Evolutionary conservation across 2,797 vertebrate species (phyloP), one percentile per base, ranked within the genome.

Genomic region (Enteromius paludinosus): DNA sequence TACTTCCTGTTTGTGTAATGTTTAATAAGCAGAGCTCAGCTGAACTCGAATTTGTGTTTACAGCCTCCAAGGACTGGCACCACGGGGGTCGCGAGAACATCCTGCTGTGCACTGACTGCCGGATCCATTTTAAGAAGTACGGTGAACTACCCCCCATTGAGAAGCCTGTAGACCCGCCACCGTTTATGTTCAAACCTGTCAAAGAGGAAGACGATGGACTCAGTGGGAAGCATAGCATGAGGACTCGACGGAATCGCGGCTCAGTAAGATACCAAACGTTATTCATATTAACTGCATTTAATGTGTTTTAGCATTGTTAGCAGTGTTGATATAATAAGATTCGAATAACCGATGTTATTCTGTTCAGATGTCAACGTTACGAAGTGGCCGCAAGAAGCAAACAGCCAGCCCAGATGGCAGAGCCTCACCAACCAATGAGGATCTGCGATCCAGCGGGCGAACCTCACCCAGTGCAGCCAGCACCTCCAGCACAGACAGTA

Each of bases 181-280:
- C 98, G 88, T 99, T 99, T 94, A 99, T 99, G 98, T 99, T 99
- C 93, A 99, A 99, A 93, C 98, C 98, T 33, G 98, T 99, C 95
- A 99, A 98, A 94, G 98, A 99, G 95, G 98, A 99, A 92, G 98
- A 99, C 15, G 98, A 99, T 96, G 97, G 97, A 89, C 96, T 98
- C 90, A 96, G 97, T 52, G 98, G 98, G 91, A 99, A 99, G 92
- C 98, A 99, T 97, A 99, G 98, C 96, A 99, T 99, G 98, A 99
- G 98, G 97, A 99, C 98, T 71, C 92, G 98, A 94, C 94, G 98
- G 91, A 99, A 96, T 95, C 95, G 98, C 90, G 98, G 97, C 96
- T 97, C 97, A 95, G 98, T 99, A 92, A 71, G 95, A n/a, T 66
- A 30, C 47, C 61, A 43, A 35, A 28, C 5, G 61, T 75, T 15